These are phyloP conservation scores for Elysia chlorotica DNA, from an alignment of 1,140 invertebrate species.

Conservation along the genomic window DNA sequence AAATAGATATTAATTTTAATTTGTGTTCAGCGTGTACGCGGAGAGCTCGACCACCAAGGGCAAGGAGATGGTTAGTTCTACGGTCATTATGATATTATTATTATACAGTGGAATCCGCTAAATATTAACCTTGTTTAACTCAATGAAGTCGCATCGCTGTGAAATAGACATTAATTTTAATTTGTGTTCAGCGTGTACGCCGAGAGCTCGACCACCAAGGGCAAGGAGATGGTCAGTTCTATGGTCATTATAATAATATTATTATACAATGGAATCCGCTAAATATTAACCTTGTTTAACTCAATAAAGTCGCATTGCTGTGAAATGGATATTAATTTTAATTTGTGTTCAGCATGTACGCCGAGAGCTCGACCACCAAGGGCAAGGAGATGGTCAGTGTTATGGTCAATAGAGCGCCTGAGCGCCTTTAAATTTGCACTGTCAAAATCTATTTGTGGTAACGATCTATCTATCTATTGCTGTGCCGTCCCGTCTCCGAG, in stretches of 20 bases:
- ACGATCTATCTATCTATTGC: no score
- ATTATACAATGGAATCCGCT: no score
- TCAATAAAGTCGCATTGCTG: background rate
- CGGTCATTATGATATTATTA: no score
- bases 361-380: background rate
- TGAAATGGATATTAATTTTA: background rate
- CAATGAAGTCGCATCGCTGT: background rate
- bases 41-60: background rate
- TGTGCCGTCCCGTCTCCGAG: no score
- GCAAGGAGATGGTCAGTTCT: background rate
- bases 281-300: no score
- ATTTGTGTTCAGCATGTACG: background rate
- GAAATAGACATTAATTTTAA: background rate
- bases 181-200: conserved; percentile 64
- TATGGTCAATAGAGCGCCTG: no score
- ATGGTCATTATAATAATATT: no score
- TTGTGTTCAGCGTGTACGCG: conserved; percentile 64
- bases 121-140: no score
- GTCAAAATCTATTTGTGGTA: no score
- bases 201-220: background rate
- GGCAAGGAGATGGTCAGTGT: background rate
- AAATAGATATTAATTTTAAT: background rate
- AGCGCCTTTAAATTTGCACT: no score
- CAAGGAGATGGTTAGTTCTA: background rate
- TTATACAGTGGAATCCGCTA: no score